A percentile compares a stretch with the other conserved stretches of the same genome.
Evolutionary conservation across 1,140 invertebrate species (phyloP).

Genomic region (Stenopsyche tienmushanensis): DNA sequence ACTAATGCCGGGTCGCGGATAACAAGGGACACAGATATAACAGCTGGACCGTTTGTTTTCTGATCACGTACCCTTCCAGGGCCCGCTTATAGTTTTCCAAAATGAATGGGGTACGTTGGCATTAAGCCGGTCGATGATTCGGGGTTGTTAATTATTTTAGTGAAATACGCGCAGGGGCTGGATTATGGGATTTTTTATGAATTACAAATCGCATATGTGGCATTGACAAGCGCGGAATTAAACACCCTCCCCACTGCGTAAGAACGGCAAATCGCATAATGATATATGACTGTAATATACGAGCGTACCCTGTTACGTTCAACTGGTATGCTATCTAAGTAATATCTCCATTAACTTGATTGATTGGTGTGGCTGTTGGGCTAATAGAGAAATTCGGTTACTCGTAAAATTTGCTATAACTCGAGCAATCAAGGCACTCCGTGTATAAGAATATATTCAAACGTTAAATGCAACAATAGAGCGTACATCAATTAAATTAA

Average conservation of each 20-base stretch:
- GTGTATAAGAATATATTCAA: too few relatives aligned
- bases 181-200: too few relatives aligned
- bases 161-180: background rate
- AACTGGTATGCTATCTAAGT: background rate
- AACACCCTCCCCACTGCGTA: background rate
- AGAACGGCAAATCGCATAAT: background rate
- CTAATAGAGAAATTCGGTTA: background rate
- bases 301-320: background rate
- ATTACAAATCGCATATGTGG: too few relatives aligned
- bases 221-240: background rate
- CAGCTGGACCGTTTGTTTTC: background rate
- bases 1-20: background rate
- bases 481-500: too few relatives aligned
- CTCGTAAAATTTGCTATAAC: too few relatives aligned
- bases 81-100: slow-evolving; percentile 1
- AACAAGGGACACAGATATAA: too few relatives aligned
- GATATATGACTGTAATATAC: background rate
- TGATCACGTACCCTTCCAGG: background rate
- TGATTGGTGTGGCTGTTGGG: background rate
- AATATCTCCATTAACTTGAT: background rate
- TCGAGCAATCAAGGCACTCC: too few relatives aligned
- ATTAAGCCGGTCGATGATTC: background rate
- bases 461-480: too few relatives aligned
- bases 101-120: background rate
- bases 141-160: background rate